Base-by-base conservation (phyloP, 2,113 vertebrate genomes). In the Sphaerodactylus townsendi region DNA sequence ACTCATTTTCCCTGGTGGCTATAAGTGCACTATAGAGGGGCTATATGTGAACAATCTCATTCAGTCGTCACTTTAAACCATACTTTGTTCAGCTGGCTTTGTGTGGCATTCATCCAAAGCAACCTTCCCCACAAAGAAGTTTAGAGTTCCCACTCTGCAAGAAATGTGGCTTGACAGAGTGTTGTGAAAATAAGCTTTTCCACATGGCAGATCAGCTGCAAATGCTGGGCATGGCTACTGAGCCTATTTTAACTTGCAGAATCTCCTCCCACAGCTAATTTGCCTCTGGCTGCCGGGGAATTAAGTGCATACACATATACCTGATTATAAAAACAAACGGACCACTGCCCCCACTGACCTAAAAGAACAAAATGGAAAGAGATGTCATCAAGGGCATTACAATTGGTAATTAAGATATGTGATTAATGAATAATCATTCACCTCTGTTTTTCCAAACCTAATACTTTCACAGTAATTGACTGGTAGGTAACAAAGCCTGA, bases 371-470 rank as follows among this genome's bases (percentile, higher is more conserved):
- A 66, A 46, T 68, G 71, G 71, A 75, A 50, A 85, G 71, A 69
- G 37, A 85, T 81, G 70, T 80, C 84, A 81, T 85, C 71, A 59
- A 75, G 77, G 35, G 59, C 77, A 85, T 66, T 41, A 66, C 25
- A 56, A 39, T 59, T 62, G 30, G 64, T 85, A 85, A 85, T 85
- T 80, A 85, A 81, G 78, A 76, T 81, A 81, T 44, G 28, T 33
- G 66, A 71, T 81, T 80, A 85, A 85, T 80, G 77, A 85, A 33
- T 33, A 56, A 56, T 80, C 70, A 85, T 75, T 80, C 77, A 75
- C 71, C 78, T 85, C 35, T 75, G 71, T 78, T 86, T 86, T 70
- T 86, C 70, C 77, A 76, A 74, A 72, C 73, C 64, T 75, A 81
- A 86, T 81, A 71, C 78, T 14, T 76, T 17, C 64, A 59, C 21